Conservation (phyloP, 1,140 invertebrate genomes). For the Lerema accius region DNA sequence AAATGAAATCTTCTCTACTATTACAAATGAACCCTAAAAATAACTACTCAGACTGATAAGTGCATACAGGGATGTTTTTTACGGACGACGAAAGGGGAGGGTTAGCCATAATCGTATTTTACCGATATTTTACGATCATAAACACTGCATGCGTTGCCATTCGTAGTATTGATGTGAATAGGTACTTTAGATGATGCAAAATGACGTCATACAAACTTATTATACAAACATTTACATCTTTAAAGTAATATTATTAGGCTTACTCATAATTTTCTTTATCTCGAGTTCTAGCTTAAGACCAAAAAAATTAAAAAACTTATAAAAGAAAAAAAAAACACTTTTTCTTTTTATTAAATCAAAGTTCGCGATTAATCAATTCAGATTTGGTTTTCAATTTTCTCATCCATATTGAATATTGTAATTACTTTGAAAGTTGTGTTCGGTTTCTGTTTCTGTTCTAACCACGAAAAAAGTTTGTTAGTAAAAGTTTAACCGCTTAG, state of each 20-base stretch:
- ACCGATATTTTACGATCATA: conserved; percentile 3
- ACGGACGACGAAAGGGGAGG: background rate
- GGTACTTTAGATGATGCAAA: too few species aligned
- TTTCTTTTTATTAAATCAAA: too few species aligned
- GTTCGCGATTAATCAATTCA: background rate
- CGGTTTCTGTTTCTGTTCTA: background rate
- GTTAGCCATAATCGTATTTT: conserved; percentile 12
- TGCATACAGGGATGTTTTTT: conserved; percentile 1
- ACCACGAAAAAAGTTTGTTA: background rate
- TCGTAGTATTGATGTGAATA: too few species aligned
- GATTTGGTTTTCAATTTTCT: conserved; percentile 3
- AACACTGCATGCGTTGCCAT: background rate
- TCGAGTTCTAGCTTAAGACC: too few species aligned
- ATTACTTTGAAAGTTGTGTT: conserved; percentile 2
- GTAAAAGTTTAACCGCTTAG: background rate
- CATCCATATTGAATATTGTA: conserved; percentile 23
- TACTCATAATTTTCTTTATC: too few species aligned
- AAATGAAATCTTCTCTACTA: too few species aligned
- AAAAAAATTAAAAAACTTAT: background rate
- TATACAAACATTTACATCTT: too few species aligned
- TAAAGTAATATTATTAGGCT: too few species aligned
- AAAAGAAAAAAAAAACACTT: too few species aligned
- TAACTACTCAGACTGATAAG: conserved; percentile 4
- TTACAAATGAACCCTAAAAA: background rate
- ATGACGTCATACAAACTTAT: too few species aligned